Conservation (phyloP, 2,797 vertebrate genomes). For the Lagocephalus sceleratus region DNA sequence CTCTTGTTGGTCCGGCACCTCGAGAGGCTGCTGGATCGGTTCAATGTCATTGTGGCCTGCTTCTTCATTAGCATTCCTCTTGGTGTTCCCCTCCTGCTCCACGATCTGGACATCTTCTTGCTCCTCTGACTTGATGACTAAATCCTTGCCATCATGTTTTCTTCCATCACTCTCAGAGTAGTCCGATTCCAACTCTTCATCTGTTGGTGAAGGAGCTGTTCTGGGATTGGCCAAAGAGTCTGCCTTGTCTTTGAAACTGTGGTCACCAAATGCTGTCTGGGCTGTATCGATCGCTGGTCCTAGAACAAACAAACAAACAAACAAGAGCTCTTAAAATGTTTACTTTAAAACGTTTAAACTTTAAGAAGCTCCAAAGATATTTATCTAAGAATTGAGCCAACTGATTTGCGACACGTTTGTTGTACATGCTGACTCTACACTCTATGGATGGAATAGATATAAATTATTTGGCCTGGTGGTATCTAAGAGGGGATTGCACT, state of each 20-base stretch:
- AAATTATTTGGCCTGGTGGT: no score
- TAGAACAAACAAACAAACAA: conserved; percentile 33
- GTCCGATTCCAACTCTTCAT: conserved; percentile 22
- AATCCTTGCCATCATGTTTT: conserved; percentile 26
- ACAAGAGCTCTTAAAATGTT: not conserved
- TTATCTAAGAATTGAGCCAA: no score
- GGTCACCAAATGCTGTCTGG: conserved; percentile 29
- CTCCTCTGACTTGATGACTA: conserved; percentile 66
- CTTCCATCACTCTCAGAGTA: conserved; percentile 16
- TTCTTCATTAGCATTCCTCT: conserved; percentile 10
- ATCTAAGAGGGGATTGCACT: no score
- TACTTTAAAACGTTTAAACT: no score
- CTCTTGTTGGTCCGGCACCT: conserved; percentile 53
- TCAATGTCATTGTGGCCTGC: conserved; percentile 23
- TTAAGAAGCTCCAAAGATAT: no score
- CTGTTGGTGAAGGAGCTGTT: conserved; percentile 4
- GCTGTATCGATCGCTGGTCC: conserved; percentile 39
- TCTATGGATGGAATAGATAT: no score
- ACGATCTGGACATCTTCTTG: conserved; percentile 66
- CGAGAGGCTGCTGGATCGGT: conserved; percentile 17
- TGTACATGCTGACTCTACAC: no score
- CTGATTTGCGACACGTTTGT: no score
- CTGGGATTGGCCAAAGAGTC: conserved; percentile 23
- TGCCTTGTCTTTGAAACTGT: conserved; percentile 25
- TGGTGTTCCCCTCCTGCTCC: conserved; percentile 35